phyloP scores from a whole-genome alignment of 2,797 vertebrate genomes.

The Myoxocephalus aenaeus region DNA sequence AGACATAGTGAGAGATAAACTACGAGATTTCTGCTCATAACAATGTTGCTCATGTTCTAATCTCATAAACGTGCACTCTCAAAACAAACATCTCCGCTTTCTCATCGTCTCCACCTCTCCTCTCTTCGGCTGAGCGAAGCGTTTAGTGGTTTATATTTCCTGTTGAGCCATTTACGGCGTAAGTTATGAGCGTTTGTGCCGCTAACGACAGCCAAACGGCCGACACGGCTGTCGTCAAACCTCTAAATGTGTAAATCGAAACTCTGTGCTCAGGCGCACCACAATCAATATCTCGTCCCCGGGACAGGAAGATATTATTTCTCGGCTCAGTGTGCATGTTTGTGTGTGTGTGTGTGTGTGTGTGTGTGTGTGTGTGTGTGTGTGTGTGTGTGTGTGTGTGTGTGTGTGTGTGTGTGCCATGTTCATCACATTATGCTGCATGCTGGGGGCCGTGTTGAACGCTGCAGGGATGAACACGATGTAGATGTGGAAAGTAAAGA shows the following conservation, averaged over 20 bases:
- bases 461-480: constrained; percentile 47
- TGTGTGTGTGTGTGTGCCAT: constrained; percentile 18
- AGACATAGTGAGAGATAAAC: neutral
- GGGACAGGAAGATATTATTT: constrained; percentile 76
- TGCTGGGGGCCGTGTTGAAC: constrained; percentile 34
- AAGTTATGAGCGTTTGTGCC: constrained; percentile 70
- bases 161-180: constrained; percentile 57
- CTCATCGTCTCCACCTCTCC: neutral
- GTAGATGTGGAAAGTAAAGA: constrained; percentile 24
- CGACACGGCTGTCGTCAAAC: constrained; percentile 70
- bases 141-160: constrained; percentile 27
- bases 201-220: constrained; percentile 72
- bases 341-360: neutral
- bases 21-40: neutral
- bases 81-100: neutral
- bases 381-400: constrained; percentile 3
- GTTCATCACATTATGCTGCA: constrained; percentile 24
- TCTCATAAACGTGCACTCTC: constrained; percentile 15
- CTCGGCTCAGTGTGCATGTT: constrained; percentile 34
- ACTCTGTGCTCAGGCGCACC: constrained; percentile 47
- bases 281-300: constrained; percentile 75
- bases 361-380: neutral
- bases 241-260: constrained; percentile 81
- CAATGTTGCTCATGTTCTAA: constrained; percentile 12
- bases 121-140: neutral